Evolutionary conservation across 2,797 vertebrate species (phyloP).

Genomic region (Moxostoma hubbsi): DNA sequence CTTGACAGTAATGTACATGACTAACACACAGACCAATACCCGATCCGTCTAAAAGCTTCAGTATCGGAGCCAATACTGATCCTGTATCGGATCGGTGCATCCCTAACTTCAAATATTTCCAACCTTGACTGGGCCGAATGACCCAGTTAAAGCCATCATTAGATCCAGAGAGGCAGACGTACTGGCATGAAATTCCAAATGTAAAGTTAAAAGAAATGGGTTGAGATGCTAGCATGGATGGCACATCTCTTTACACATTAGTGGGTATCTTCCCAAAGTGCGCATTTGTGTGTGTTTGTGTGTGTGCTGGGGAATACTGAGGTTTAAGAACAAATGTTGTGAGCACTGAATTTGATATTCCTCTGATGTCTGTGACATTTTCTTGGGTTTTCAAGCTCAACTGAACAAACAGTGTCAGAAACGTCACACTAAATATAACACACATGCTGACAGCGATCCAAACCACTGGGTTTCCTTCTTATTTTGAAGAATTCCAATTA

Average conservation of each 20-base stretch:
- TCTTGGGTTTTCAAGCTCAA: slow-evolving; percentile 69
- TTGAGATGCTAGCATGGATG: background rate
- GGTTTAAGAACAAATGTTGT: slow-evolving; percentile 68
- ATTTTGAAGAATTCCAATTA: slow-evolving; percentile 82
- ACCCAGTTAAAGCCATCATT: background rate
- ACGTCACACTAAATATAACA: slow-evolving; percentile 78
- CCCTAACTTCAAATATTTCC: background rate
- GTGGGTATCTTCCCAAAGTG: slow-evolving; percentile 41
- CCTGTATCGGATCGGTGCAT: no score
- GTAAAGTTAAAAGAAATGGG: background rate
- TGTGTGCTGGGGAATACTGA: slow-evolving; percentile 43
- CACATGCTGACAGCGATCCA: slow-evolving; percentile 71
- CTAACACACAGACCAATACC: no score
- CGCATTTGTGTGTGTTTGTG: slow-evolving; percentile 47
- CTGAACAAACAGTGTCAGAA: slow-evolving; percentile 70
- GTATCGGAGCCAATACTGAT: no score
- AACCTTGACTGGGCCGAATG: background rate
- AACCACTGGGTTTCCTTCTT: slow-evolving; percentile 72
- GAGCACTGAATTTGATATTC: slow-evolving; percentile 61
- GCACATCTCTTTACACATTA: slow-evolving; percentile 37
- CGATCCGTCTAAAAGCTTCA: no score
- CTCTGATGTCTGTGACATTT: slow-evolving; percentile 68
- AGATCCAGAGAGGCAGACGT: background rate
- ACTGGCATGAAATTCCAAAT: background rate
- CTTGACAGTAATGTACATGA: no score